A percentile compares a stretch with the other conserved stretches of the same genome.
Conservation (phyloP, 2,113 vertebrate species). For the Scomber scombrus region DNA sequence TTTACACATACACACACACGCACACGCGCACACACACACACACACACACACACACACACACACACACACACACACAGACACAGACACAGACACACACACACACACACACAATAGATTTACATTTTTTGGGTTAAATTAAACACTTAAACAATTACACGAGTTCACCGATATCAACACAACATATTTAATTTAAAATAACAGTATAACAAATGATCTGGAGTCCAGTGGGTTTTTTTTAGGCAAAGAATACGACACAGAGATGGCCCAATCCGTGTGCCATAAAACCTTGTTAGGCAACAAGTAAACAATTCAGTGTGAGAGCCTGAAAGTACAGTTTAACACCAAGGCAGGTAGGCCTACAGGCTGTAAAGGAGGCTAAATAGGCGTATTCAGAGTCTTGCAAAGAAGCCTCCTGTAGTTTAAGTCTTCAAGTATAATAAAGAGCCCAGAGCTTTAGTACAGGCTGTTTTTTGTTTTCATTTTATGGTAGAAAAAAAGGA, state of each 20-base stretch:
- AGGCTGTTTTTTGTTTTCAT: constrained; percentile 60
- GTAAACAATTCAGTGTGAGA: constrained; percentile 72
- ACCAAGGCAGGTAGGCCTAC: constrained; percentile 70
- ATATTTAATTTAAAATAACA: not conserved
- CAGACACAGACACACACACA: not conserved
- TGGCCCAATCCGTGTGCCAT: constrained; percentile 57
- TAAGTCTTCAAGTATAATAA: constrained; percentile 46
- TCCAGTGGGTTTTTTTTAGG: not conserved
- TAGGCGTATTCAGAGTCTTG: constrained; percentile 53
- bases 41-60: not conserved
- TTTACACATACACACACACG: not conserved
- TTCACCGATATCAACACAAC: not conserved
- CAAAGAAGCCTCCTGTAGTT: constrained; percentile 72
- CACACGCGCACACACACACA: not conserved
- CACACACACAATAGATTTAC: not conserved
- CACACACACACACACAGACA: not conserved
- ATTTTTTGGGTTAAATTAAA: not conserved
- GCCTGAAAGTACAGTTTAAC: constrained; percentile 64
- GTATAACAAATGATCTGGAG: not conserved
- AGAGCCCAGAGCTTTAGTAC: constrained; percentile 44
- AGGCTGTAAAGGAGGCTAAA: constrained; percentile 71
- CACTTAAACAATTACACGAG: not conserved
- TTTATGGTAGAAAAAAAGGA: constrained; percentile 51
- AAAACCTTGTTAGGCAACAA: constrained; percentile 75
- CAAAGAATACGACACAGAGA: constrained; percentile 45